These are phyloP conservation scores for Pomatostomus ruficeps DNA, from an alignment of 2,113 vertebrate genomes.

Conservation along the genomic window DNA sequence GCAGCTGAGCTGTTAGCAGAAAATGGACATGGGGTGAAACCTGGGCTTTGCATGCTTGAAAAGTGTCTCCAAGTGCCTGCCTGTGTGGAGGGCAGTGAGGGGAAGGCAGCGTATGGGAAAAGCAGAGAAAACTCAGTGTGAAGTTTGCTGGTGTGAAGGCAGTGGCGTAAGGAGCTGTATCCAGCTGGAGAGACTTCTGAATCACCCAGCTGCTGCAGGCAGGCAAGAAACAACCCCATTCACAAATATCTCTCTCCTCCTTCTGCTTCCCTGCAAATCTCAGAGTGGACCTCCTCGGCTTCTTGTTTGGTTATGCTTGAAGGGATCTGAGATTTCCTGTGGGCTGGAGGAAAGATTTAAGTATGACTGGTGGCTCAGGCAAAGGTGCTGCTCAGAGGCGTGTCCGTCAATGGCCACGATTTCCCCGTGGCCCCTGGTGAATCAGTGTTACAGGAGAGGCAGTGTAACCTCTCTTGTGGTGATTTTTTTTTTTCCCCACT, in stretches of 20 bases:
- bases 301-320: background rate
- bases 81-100: rapidly evolving
- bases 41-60: background rate
- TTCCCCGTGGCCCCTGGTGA: background rate
- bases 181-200: background rate
- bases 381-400: background rate
- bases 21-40: background rate
- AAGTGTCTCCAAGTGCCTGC: background rate
- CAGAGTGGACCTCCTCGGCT: background rate
- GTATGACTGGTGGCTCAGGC: background rate
- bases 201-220: background rate
- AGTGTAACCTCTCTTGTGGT: background rate
- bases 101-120: background rate
- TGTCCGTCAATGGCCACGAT: rapidly evolving
- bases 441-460: background rate
- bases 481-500: background rate
- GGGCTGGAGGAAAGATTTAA: background rate
- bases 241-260: background rate
- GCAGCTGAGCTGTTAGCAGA: background rate
- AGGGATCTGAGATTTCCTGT: background rate
- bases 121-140: background rate
- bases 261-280: background rate
- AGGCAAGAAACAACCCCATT: background rate
- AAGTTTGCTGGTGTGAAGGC: background rate
- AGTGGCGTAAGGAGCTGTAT: background rate